Evolutionary conservation across 2,797 vertebrate genomes (phyloP).

Genomic region (Balearica regulorum): DNA sequence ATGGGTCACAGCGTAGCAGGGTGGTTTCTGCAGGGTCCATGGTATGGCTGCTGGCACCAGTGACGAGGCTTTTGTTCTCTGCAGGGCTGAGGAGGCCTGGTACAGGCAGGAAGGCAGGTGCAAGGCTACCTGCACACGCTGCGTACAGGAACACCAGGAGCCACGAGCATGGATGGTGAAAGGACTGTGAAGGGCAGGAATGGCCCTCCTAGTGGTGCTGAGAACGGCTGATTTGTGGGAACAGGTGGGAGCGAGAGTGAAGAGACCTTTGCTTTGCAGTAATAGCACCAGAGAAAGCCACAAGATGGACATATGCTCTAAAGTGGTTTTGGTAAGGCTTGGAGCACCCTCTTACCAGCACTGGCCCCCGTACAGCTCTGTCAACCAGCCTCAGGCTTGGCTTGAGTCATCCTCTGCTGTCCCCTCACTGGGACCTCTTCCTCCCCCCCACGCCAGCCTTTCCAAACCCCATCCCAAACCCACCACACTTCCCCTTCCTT

Average conservation of each 20-base stretch:
- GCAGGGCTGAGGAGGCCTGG: not conserved
- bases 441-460: not conserved
- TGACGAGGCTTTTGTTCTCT: not conserved
- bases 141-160: not conserved
- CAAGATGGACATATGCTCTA: not conserved
- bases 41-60: not conserved
- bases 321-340: not conserved
- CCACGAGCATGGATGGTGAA: accelerated
- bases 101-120: not conserved
- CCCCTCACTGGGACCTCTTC: not conserved
- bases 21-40: not conserved
- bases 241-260: not conserved
- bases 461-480: not conserved
- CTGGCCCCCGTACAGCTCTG: accelerated
- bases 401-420: not conserved
- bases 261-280: conserved; percentile 3
- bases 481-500: accelerated
- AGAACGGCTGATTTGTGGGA: not conserved
- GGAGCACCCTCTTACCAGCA: not conserved
- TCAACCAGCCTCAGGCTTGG: not conserved
- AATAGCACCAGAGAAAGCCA: not conserved
- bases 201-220: not conserved
- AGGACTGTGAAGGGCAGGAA: not conserved
- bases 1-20: not conserved
- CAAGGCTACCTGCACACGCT: accelerated